Evolutionary conservation across 2,888 invertebrate species (phyloP).

Genomic region (Adineta ricciae): DNA sequence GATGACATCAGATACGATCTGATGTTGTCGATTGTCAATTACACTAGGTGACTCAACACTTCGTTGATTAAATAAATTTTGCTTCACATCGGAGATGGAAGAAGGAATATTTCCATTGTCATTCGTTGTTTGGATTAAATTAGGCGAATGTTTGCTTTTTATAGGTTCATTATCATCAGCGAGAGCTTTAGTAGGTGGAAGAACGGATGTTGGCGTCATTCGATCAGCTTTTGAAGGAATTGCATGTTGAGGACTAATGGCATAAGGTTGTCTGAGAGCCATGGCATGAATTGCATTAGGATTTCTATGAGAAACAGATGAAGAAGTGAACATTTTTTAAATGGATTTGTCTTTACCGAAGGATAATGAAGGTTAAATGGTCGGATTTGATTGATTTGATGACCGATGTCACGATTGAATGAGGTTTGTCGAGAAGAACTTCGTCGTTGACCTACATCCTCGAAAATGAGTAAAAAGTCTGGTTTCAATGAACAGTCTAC

Average conservation of each 20-base stretch:
- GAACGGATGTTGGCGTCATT: background rate
- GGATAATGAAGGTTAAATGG: constrained; percentile 10
- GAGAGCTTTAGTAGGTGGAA: background rate
- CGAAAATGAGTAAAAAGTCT: background rate
- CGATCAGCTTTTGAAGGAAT: background rate
- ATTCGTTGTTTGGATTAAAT: background rate
- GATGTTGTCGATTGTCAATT: background rate
- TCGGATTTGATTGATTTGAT: constrained; percentile 28
- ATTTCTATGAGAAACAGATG: background rate
- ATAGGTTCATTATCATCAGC: background rate
- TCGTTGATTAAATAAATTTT: background rate
- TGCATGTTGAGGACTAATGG: background rate
- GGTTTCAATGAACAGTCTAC: background rate
- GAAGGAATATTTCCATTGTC: background rate
- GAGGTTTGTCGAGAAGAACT: constrained; percentile 21
- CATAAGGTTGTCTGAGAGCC: background rate
- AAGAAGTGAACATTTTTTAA: background rate
- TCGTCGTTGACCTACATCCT: constrained; percentile 27
- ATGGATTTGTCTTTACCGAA: background rate
- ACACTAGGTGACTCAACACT: background rate
- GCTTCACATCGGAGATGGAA: background rate
- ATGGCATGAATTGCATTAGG: background rate
- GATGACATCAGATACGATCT: background rate
- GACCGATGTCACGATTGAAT: constrained; percentile 29
- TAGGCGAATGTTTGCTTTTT: background rate